Evolutionary conservation across 2,797 vertebrate species (phyloP).

Genomic region (Gymnothorax javanicus): DNA sequence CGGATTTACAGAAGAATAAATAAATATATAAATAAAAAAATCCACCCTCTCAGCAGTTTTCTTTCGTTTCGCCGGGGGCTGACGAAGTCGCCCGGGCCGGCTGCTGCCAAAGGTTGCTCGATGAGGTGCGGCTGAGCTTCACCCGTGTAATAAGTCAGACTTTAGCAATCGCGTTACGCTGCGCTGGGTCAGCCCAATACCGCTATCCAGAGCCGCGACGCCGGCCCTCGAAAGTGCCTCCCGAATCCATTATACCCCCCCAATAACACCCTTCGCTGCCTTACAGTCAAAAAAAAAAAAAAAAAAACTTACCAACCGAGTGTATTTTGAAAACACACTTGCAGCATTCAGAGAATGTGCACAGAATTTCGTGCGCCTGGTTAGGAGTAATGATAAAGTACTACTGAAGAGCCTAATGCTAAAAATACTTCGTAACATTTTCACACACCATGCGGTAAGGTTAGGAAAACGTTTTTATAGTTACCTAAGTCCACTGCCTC

Average conservation of each 20-base stretch:
- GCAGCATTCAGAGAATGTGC: not conserved
- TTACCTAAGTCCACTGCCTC: too few relatives aligned
- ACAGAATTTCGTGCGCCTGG: not conserved
- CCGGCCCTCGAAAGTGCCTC: conserved; percentile 56
- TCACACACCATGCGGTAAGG: too few relatives aligned
- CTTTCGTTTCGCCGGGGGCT: conserved; percentile 54
- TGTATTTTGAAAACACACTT: not conserved
- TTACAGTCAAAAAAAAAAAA: conserved; percentile 19
- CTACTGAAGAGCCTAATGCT: too few relatives aligned
- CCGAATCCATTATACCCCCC: conserved; percentile 45
- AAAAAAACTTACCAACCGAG: not conserved
- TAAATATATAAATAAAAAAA: conserved; percentile 40
- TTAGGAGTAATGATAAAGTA: not conserved
- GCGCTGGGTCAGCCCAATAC: conserved; percentile 66
- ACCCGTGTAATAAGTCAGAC: conserved; percentile 69
- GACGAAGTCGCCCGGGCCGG: conserved; percentile 68
- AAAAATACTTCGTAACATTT: too few relatives aligned
- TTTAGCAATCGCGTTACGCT: conserved; percentile 69
- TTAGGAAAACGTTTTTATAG: too few relatives aligned
- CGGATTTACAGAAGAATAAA: conserved; percentile 49
- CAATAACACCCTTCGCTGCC: not conserved
- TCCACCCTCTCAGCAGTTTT: conserved; percentile 70
- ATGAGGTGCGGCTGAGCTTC: conserved; percentile 58
- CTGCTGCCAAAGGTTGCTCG: conserved; percentile 65
- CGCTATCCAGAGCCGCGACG: conserved; percentile 58